phyloP scores from a whole-genome alignment of 1,140 invertebrate species.

The Hylyphantes graminicola region DNA sequence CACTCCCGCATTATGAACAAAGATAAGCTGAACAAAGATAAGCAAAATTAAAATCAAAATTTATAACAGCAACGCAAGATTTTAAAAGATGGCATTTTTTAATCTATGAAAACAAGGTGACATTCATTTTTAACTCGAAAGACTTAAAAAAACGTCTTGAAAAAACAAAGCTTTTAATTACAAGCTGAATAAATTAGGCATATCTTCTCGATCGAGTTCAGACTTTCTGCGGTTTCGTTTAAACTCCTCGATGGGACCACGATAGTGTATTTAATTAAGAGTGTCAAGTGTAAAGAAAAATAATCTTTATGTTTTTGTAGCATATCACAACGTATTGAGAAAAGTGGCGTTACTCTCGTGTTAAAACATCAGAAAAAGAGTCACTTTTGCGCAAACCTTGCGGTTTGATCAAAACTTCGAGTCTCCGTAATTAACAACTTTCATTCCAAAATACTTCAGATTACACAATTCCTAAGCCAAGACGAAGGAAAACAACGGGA shows the following conservation, averaged over 20 bases:
- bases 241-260: constrained; percentile 17
- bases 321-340: neutral
- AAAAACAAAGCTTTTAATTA: constrained; percentile 49
- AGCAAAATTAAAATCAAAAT: constrained; percentile 29
- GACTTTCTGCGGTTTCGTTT: constrained; percentile 39
- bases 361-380: too few species aligned
- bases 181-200: constrained; percentile 46
- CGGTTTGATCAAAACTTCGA: too few species aligned
- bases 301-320: constrained; percentile 2
- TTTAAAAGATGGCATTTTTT: constrained; percentile 19
- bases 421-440: too few species aligned
- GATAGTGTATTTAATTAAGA: constrained; percentile 44
- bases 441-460: too few species aligned
- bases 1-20: neutral
- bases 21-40: neutral
- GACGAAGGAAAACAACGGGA: too few species aligned
- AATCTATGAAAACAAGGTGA: constrained; percentile 28
- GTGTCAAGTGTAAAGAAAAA: constrained; percentile 33
- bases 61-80: constrained; percentile 9
- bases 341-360: too few species aligned
- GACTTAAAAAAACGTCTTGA: constrained; percentile 25
- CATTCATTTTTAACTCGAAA: neutral
- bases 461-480: too few species aligned
- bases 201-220: constrained; percentile 17
- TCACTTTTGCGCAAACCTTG: too few species aligned